Base-by-base conservation (phyloP, 2,113 vertebrate genomes). In the Eclectus roratus region DNA sequence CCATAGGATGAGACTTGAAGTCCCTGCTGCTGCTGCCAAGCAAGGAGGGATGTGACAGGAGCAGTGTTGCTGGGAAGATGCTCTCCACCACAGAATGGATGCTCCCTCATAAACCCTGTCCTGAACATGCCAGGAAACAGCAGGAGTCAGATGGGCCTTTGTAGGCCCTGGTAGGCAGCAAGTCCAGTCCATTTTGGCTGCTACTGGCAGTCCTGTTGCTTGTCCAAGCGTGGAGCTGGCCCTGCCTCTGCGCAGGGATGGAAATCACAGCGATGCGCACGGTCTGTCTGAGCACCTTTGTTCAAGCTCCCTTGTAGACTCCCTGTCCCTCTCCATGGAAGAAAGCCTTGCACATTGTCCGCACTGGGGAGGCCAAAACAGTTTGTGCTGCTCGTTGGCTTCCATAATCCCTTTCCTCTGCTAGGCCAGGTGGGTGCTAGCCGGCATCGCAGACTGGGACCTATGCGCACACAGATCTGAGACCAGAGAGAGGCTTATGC, bases 391-490 rank as follows among this genome's bases (percentile, higher is more conserved):
- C 43, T 56, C 0, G 0, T 53, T 44, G 53, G 18, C 37, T 63
- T 16, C 53, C 31, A 4, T 6, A 3, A 18, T 35, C 18, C 11
- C 11, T 46, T 50, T 6, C 50, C 27, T 46, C n/a, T 10, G 65
- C 73, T 66, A 41, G 52, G 29, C 50, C 37, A 14, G 94, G 37
- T 1, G 14, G 41, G 11, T 44, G 25, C 3, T 23, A 65, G 50
- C 19, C 1, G 1, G 24, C 5, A 0, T 1, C 10, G 0, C 64
- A 10, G 46, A 9, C 69, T 68, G 69, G 74, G 47, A 63, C 5
- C 71, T 8, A 9, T 0, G 1, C 3, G 1, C 29, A 3, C 1
- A 0, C 31, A 50, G 70, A 66, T 6, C 49, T 7, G 39, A 77
- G 29, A 11, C 25, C 37, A 61, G 47, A 71, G 55, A 0, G 0